These are phyloP conservation scores for Lasioglossum malachurum DNA, from an alignment of 2,888 invertebrate genomes.

Conservation along the genomic window DNA sequence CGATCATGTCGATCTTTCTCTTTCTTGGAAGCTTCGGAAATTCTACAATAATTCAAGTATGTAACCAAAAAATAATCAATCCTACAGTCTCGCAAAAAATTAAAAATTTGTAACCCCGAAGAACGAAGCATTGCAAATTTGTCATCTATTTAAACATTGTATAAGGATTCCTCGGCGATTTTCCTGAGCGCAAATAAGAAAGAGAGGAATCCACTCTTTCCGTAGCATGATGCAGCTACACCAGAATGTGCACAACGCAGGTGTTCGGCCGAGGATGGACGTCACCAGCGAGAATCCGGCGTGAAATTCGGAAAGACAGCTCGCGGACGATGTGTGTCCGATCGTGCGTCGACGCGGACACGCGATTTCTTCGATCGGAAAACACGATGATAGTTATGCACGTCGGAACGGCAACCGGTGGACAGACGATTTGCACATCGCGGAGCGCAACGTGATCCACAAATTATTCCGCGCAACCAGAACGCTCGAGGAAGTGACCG, in stretches of 20 bases:
- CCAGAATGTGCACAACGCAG: background rate
- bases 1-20: too few species aligned
- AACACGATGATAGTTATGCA: background rate
- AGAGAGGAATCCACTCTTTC: background rate
- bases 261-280: background rate
- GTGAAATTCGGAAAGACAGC: constrained; percentile 50
- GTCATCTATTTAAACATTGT: background rate
- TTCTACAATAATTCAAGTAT: too few species aligned
- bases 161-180: background rate
- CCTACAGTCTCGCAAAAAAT: too few species aligned
- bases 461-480: background rate
- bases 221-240: background rate
- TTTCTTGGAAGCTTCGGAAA: too few species aligned
- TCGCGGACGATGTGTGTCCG: background rate
- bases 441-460: background rate
- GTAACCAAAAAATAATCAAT: too few species aligned
- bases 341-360: background rate
- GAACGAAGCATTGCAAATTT: too few species aligned
- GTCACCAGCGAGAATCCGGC: constrained; percentile 1
- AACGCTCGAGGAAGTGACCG: constrained; percentile 7
- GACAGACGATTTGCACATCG: background rate
- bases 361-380: background rate
- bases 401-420: background rate
- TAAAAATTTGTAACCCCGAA: too few species aligned
- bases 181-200: background rate